Conservation (phyloP, 2,113 vertebrate genomes). For the Marcusenius ussheri region DNA sequence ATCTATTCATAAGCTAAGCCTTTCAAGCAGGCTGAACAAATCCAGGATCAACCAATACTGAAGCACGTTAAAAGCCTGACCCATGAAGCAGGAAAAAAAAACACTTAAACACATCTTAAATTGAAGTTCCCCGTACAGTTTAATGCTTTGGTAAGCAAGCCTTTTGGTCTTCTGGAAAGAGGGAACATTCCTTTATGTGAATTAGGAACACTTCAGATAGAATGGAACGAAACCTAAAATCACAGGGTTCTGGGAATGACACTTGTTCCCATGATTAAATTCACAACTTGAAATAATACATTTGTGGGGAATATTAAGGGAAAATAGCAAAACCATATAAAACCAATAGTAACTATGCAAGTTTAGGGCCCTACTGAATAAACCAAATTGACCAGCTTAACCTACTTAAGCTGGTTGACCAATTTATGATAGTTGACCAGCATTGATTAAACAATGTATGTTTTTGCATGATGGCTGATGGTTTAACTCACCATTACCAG, state of each 20-base stretch:
- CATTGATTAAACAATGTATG: neutral
- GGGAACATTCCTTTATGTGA: neutral
- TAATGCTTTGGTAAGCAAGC: neutral
- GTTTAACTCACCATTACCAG: neutral
- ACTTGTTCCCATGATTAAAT: neutral
- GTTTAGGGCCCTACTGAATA: neutral
- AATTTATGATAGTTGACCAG: neutral
- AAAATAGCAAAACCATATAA: neutral
- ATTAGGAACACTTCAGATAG: neutral
- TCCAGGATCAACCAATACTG: neutral
- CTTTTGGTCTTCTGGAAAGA: neutral
- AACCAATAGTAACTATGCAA: neutral
- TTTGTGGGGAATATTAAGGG: neutral
- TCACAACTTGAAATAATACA: neutral
- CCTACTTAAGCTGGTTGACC: neutral
- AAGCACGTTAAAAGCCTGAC: neutral
- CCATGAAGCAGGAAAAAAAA: neutral
- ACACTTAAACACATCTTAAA: neutral
- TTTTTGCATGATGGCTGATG: neutral
- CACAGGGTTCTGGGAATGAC: neutral
- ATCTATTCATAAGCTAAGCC: neutral
- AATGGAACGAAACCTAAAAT: neutral
- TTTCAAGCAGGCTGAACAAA: neutral
- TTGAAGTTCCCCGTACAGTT: neutral
- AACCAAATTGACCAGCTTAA: neutral